Evolutionary conservation across 2,888 invertebrate genomes (phyloP), one percentile per base, ranked within the genome.

Genomic region (Machimus atricapillus): DNA sequence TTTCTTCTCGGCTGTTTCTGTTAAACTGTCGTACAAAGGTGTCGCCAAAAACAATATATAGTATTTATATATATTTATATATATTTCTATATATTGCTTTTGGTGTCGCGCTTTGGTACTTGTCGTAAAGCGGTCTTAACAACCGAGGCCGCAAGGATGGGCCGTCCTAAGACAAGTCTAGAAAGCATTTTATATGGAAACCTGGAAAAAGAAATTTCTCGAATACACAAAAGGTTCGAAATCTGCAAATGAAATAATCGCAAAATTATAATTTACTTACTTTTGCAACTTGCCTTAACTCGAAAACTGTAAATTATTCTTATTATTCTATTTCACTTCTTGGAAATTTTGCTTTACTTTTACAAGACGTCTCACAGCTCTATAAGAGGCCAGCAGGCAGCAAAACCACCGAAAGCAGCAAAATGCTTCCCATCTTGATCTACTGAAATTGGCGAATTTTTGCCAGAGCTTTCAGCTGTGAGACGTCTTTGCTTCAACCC

Each of bases 1-100:
- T 46, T 23, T 91, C 90, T 90, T 92, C 91, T 23, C 66, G 86
- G n/a, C 82, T 85, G 12, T 78, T 91, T 87, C 94, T 94, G 7
- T 94, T 93, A 91, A 94, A 95, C 87, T 93, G 94, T 90, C 95
- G 92, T 85, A 94, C 90, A n/a, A 93, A 90, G 90, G 93, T 43
- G 23, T n/a, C n/a, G n/a, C n/a, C n/a, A n/a, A n/a, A n/a, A n/a
- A n/a, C n/a, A n/a, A n/a, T n/a, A n/a, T n/a, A n/a, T n/a, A n/a
- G n/a, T n/a, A n/a, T n/a, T n/a, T n/a, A n/a, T n/a, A n/a, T n/a
- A n/a, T n/a, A n/a, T n/a, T n/a, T n/a, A n/a, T n/a, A n/a, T n/a
- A n/a, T n/a, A n/a, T n/a, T n/a, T n/a, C n/a, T n/a, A n/a, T n/a
- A n/a, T n/a, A n/a, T n/a, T n/a, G n/a, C n/a, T n/a, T n/a, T n/a